Percentiles rank a stretch among this genome's conserved stretches.
phyloP scores from a whole-genome alignment of 2,797 vertebrate species.

The Enteromius treurensis region DNA sequence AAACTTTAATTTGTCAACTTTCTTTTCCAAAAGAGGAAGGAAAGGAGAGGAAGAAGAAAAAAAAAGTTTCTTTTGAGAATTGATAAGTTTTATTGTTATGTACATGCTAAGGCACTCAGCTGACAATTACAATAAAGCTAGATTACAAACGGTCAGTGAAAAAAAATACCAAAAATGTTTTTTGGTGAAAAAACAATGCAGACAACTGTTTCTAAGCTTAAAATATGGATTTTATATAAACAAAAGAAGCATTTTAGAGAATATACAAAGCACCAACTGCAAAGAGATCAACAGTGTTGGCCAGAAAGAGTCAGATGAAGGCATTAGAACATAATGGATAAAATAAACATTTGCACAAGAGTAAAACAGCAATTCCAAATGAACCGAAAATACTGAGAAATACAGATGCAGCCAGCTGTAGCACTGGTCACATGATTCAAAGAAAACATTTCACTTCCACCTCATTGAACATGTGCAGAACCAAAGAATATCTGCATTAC shows the following conservation, averaged over 20 bases:
- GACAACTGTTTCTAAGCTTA: not conserved
- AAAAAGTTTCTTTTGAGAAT: not conserved
- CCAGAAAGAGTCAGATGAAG: not conserved
- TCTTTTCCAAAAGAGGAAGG: not conserved
- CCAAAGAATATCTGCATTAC: not conserved
- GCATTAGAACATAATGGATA: not conserved
- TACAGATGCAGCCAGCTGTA: not conserved
- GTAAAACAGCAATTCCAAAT: not conserved
- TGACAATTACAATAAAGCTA: not conserved
- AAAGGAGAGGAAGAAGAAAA: no score
- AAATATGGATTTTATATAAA: constrained; percentile 2
- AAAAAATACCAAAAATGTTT: not conserved
- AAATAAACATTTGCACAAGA: not conserved
- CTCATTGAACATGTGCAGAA: not conserved
- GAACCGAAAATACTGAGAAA: constrained; percentile 10
- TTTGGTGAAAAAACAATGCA: not conserved
- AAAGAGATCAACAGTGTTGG: not conserved
- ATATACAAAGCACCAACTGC: constrained; percentile 19
- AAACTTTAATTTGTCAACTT: no score
- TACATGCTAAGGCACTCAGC: constrained; percentile 23
- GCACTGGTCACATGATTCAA: not conserved
- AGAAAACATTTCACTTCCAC: not conserved
- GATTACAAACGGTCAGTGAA: not conserved
- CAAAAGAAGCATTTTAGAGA: not conserved
- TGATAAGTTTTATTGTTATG: constrained; percentile 17